Percentiles rank a stretch among this genome's conserved stretches.
Evolutionary conservation across 2,797 vertebrate species (phyloP).

Genomic region (Enteromius mattozi): DNA sequence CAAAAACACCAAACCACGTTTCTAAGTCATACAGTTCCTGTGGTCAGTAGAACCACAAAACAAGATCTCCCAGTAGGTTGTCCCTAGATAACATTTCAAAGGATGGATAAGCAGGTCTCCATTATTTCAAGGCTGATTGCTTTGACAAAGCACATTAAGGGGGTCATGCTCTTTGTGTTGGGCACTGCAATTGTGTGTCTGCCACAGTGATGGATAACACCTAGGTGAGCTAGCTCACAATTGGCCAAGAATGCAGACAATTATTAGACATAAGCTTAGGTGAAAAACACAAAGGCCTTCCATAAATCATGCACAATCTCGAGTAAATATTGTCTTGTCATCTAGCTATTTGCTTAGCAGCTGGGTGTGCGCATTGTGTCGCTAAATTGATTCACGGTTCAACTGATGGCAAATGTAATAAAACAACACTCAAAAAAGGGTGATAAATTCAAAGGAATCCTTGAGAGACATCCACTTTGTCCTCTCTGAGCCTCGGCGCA

Average conservation of each 20-base stretch:
- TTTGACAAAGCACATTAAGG: slow-evolving; percentile 63
- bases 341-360: slow-evolving; percentile 60
- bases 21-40: slow-evolving; percentile 5
- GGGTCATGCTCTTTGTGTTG: slow-evolving; percentile 57
- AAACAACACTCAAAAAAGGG: slow-evolving; percentile 56
- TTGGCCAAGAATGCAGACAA: slow-evolving; percentile 55
- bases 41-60: slow-evolving; percentile 46
- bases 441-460: slow-evolving; percentile 59
- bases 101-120: slow-evolving; percentile 61
- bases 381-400: slow-evolving; percentile 61
- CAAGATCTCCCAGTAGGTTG: slow-evolving; percentile 31
- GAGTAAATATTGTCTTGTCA: slow-evolving; percentile 63
- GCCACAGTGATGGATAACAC: slow-evolving; percentile 67
- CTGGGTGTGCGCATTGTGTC: slow-evolving; percentile 60
- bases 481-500: slow-evolving; percentile 53
- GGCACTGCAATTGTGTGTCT: slow-evolving; percentile 63
- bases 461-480: slow-evolving; percentile 61
- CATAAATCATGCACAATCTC: slow-evolving; percentile 61
- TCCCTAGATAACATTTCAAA: slow-evolving; percentile 51
- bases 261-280: slow-evolving; percentile 63
- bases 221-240: slow-evolving; percentile 54
- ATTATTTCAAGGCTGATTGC: slow-evolving; percentile 59
- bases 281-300: slow-evolving; percentile 56
- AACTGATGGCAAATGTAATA: slow-evolving; percentile 62
- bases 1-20: neutral